Evolutionary conservation across 2,797 vertebrate species (phyloP).

Genomic region (Chiroxiphia lanceolata): DNA sequence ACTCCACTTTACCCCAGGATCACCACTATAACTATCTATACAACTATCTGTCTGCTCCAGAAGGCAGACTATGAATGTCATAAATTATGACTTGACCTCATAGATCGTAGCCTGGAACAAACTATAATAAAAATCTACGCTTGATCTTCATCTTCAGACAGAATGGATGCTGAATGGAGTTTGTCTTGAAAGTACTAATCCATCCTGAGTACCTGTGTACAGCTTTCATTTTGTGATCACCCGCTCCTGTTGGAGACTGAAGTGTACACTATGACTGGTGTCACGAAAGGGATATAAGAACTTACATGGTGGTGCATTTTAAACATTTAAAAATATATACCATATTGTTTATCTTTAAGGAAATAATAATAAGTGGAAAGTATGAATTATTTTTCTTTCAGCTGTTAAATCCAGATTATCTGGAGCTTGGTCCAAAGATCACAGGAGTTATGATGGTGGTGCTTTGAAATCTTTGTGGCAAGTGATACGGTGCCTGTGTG

Average conservation of each 20-base stretch:
- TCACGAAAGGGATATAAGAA: neutral
- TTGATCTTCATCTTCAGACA: neutral
- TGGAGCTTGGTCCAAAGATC: neutral
- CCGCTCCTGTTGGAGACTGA: neutral
- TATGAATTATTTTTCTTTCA: neutral
- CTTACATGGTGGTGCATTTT: neutral
- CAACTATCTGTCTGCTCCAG: neutral
- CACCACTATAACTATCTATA: fast-evolving
- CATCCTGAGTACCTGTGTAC: neutral
- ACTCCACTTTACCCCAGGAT: neutral
- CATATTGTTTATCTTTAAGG: neutral
- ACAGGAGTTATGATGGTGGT: neutral
- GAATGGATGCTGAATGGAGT: neutral
- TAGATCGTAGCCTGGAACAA: neutral
- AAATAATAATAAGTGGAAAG: neutral
- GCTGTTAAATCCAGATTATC: neutral
- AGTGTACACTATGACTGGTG: neutral
- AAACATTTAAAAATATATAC: neutral
- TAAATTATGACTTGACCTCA: neutral
- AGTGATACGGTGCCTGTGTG: neutral
- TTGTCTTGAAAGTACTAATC: neutral
- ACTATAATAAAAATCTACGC: neutral
- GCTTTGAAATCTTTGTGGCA: neutral
- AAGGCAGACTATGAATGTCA: neutral
- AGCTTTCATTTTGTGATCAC: neutral